A percentile compares a stretch with the other conserved stretches of the same genome.
phyloP scores from a whole-genome alignment of 92 coral and sea anemone genomes.

The Micromussa lordhowensis region DNA sequence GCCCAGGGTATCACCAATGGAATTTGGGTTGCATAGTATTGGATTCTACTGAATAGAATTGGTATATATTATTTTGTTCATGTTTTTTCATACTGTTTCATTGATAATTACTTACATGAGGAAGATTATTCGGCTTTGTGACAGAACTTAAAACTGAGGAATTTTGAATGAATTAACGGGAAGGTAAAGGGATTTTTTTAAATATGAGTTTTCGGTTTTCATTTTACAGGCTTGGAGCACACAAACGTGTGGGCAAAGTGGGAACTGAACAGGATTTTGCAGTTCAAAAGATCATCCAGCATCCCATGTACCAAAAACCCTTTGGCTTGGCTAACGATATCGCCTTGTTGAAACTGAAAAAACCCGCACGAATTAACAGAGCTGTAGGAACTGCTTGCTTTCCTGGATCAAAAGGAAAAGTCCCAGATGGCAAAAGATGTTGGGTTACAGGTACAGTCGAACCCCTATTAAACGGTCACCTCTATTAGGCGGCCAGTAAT shows the following conservation, averaged over 20 bases:
- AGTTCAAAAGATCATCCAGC: conserved; percentile 51
- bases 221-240: conserved; percentile 68
- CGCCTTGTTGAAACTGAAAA: conserved; percentile 35
- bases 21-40: too few relatives aligned
- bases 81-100: too few relatives aligned
- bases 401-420: neutral
- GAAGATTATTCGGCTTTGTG: too few relatives aligned
- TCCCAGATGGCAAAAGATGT: conserved; percentile 35
- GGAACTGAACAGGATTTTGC: conserved; percentile 65
- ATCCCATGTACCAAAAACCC: conserved; percentile 56
- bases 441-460: conserved; percentile 68
- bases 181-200: neutral
- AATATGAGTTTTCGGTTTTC: neutral
- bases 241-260: conserved; percentile 26
- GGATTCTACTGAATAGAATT: too few relatives aligned
- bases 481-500: too few relatives aligned
- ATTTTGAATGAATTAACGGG: neutral
- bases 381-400: conserved; percentile 39
- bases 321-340: conserved; percentile 66
- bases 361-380: conserved; percentile 40
- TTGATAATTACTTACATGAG: too few relatives aligned
- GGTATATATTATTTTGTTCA: too few relatives aligned
- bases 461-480: too few relatives aligned
- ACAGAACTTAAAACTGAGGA: too few relatives aligned
- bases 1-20: too few relatives aligned